Conservation (phyloP, 2,113 vertebrate species). For the Pyrgilauda ruficollis region DNA sequence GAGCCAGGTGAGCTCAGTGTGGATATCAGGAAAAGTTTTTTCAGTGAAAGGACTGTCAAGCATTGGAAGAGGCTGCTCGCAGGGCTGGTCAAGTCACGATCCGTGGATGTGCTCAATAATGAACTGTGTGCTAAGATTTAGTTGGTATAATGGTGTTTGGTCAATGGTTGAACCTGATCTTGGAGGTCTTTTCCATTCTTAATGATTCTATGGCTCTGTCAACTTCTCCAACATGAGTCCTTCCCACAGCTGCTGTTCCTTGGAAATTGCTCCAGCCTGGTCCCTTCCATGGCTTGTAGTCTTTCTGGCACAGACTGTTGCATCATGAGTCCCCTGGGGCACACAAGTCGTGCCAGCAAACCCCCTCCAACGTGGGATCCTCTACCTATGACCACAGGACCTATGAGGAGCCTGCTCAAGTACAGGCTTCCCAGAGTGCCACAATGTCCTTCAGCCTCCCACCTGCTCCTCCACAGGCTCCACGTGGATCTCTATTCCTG, state of each 20-base stretch:
- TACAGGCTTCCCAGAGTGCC: neutral
- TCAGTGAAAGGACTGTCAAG: neutral
- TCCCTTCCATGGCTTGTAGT: accelerated
- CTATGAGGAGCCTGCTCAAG: neutral
- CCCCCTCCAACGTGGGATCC: accelerated
- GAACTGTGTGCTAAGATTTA: neutral
- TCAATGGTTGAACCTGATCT: neutral
- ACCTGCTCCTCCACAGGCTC: neutral
- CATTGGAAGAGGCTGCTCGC: neutral
- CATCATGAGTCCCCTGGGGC: neutral
- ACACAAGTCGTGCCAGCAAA: accelerated
- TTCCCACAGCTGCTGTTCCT: neutral
- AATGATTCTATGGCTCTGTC: neutral
- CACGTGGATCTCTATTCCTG: neutral
- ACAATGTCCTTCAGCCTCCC: neutral
- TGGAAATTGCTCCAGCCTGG: neutral
- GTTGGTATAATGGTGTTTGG: neutral
- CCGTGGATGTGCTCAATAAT: neutral
- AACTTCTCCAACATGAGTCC: neutral
- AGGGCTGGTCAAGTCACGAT: accelerated
- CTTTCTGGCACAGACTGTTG: neutral
- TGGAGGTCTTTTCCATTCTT: neutral
- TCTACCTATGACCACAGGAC: neutral
- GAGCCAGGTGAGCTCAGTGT: neutral
- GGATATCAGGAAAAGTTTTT: neutral